A percentile compares a stretch with the other conserved stretches of the same genome.
These are phyloP conservation scores for Enteromius anoplus DNA, from an alignment of 2,797 vertebrate species.

Conservation along the genomic window DNA sequence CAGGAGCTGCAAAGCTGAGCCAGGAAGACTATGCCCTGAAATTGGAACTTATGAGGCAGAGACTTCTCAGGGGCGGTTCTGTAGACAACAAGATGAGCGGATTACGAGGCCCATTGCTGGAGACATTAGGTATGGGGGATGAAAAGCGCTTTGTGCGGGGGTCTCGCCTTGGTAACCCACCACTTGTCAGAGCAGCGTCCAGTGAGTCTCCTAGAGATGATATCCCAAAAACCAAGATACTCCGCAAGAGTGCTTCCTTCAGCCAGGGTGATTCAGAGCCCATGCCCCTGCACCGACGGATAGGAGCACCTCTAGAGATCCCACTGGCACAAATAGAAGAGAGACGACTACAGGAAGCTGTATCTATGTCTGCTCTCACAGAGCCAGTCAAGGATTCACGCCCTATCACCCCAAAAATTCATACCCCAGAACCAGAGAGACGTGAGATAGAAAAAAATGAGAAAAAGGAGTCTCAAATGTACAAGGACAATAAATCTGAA, in stretches of 20 bases:
- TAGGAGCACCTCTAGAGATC: constrained; percentile 93
- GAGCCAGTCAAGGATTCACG: constrained; percentile 80
- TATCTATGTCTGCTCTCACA: constrained; percentile 90
- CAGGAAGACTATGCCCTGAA: constrained; percentile 92
- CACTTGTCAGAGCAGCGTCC: constrained; percentile 88
- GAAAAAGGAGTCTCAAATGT: constrained; percentile 24
- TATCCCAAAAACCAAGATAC: constrained; percentile 77
- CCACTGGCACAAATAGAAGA: constrained; percentile 86
- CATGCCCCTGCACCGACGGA: constrained; percentile 86
- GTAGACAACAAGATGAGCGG: constrained; percentile 94
- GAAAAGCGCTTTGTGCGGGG: constrained; percentile 79
- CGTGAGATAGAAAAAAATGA: constrained; percentile 67
- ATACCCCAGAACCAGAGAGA: constrained; percentile 67
- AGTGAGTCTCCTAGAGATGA: constrained; percentile 87
- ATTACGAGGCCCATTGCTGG: constrained; percentile 91
- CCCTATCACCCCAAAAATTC: constrained; percentile 70
- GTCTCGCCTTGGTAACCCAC: constrained; percentile 74
- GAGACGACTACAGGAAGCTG: constrained; percentile 87
- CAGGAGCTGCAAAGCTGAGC: constrained; percentile 83
- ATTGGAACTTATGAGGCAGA: constrained; percentile 92
- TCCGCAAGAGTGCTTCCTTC: constrained; percentile 96
- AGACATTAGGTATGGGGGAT: constrained; percentile 87
- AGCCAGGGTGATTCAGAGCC: constrained; percentile 93
- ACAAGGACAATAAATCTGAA: constrained; percentile 67
- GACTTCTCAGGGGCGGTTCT: constrained; percentile 85